A percentile compares a stretch with the other conserved stretches of the same genome.
These are phyloP conservation scores for Chelonus insularis DNA, from an alignment of 1,140 invertebrate species.

Conservation along the genomic window DNA sequence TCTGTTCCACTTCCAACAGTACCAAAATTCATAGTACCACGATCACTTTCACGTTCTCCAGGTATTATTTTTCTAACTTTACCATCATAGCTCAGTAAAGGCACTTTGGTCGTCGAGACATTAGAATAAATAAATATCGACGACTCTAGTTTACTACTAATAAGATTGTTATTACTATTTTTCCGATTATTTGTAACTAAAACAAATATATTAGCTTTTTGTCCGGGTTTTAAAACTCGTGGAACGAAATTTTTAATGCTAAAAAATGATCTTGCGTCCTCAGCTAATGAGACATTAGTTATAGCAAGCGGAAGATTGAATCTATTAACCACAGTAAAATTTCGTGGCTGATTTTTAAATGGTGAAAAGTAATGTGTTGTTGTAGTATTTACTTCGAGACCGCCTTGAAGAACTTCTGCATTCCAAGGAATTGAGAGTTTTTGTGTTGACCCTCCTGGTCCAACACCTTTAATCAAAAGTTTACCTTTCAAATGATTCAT, in stretches of 20 bases:
- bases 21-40: conserved; percentile 73
- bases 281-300: conserved; percentile 69
- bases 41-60: conserved; percentile 58
- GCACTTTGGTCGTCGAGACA: conserved; percentile 71
- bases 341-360: conserved; percentile 58
- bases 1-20: conserved; percentile 71
- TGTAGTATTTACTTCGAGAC: conserved; percentile 61
- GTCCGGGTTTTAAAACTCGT: conserved; percentile 65
- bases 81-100: conserved; percentile 76
- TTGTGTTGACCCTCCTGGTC: conserved; percentile 62
- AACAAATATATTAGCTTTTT: conserved; percentile 65
- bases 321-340: conserved; percentile 70
- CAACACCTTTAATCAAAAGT: conserved; percentile 70
- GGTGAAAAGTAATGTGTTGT: conserved; percentile 63
- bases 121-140: conserved; percentile 73
- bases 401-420: conserved; percentile 62
- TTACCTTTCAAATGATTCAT: conserved; percentile 66
- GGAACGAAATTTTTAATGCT: conserved; percentile 66
- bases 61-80: conserved; percentile 65
- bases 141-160: conserved; percentile 65
- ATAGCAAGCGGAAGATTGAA: conserved; percentile 73
- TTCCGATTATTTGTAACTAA: conserved; percentile 61
- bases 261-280: conserved; percentile 67
- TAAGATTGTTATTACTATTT: conserved; percentile 57
- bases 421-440: conserved; percentile 66